Conservation (phyloP, 2,113 vertebrate species). For the Scortum barcoo region DNA sequence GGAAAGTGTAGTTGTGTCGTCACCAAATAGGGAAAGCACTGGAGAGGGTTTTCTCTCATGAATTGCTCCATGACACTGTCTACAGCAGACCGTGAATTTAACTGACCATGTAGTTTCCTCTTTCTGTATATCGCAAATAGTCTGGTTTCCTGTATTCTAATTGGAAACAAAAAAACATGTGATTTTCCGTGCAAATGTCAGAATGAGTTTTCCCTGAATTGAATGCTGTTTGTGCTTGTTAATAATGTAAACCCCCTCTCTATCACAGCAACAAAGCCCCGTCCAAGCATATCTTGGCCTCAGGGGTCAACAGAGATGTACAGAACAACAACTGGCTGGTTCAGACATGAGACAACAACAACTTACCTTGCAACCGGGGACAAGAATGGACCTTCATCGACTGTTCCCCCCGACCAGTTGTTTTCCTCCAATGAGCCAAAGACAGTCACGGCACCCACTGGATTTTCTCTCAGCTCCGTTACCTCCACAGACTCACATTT, state of each 20-base stretch:
- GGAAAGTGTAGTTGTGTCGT: slow-evolving; percentile 39
- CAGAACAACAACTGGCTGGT: slow-evolving; percentile 1
- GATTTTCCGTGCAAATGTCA: not conserved
- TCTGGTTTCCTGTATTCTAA: slow-evolving; percentile 22
- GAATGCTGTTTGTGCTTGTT: not conserved
- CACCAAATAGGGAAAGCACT: slow-evolving; percentile 54
- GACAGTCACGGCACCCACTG: slow-evolving; percentile 12
- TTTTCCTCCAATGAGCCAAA: slow-evolving; percentile 2
- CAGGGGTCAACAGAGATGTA: not conserved
- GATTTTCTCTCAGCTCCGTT: not conserved
- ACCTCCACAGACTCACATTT: slow-evolving; percentile 14
- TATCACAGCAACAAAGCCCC: slow-evolving; percentile 34
- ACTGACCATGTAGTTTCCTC: slow-evolving; percentile 41
- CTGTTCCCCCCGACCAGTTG: not conserved
- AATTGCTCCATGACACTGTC: slow-evolving; percentile 27
- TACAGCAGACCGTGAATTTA: slow-evolving; percentile 7
- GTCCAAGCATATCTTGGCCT: not conserved
- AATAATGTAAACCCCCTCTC: slow-evolving; percentile 4
- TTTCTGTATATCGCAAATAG: slow-evolving; percentile 29
- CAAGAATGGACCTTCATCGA: slow-evolving; percentile 2
- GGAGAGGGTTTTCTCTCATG: slow-evolving; percentile 34
- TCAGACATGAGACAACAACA: slow-evolving; percentile 23
- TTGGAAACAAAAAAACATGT: not conserved
- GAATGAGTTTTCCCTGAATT: not conserved
- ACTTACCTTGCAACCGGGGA: slow-evolving; percentile 8